These are phyloP conservation scores for Muscidifurax raptorellus DNA, from an alignment of 1,140 invertebrate genomes.

Conservation along the genomic window DNA sequence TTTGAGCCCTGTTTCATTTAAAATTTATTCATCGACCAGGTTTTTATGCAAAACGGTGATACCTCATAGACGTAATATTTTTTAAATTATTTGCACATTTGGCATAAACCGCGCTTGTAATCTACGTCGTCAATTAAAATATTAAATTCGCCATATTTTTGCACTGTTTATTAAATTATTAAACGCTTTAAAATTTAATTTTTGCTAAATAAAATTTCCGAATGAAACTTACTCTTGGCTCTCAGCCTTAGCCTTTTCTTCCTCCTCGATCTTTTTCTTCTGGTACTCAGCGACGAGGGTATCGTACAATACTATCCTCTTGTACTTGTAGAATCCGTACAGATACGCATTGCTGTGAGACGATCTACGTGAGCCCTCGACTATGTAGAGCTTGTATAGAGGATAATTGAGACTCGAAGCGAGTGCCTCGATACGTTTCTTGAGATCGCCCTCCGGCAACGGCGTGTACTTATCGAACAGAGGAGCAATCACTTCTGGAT, in stretches of 20 bases:
- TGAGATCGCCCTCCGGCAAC: slow-evolving; percentile 92
- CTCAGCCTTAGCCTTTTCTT: slow-evolving; percentile 85
- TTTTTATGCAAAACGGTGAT: neutral
- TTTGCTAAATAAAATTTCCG: neutral
- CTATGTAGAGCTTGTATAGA: slow-evolving; percentile 95
- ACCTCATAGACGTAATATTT: too few species aligned
- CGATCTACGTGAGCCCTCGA: slow-evolving; percentile 97
- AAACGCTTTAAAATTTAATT: neutral
- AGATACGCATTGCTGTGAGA: slow-evolving; percentile 99
- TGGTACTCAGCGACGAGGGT: slow-evolving; percentile 88
- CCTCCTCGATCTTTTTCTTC: slow-evolving; percentile 69
- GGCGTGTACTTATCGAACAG: slow-evolving; percentile 99
- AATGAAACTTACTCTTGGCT: slow-evolving; percentile 76
- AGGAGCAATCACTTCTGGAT: slow-evolving; percentile 98
- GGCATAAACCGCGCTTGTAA: too few species aligned
- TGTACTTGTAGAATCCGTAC: slow-evolving; percentile 97
- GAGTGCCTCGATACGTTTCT: slow-evolving; percentile 90
- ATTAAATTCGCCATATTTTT: too few species aligned
- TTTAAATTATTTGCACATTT: too few species aligned
- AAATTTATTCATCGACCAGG: neutral
- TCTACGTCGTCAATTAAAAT: too few species aligned
- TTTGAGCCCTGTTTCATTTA: too few species aligned
- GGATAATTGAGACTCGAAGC: slow-evolving; percentile 94
- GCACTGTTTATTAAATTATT: too few species aligned
- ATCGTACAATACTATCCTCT: slow-evolving; percentile 99